Conservation (phyloP, 1,140 invertebrate species). For the Melanaphis sacchari region DNA sequence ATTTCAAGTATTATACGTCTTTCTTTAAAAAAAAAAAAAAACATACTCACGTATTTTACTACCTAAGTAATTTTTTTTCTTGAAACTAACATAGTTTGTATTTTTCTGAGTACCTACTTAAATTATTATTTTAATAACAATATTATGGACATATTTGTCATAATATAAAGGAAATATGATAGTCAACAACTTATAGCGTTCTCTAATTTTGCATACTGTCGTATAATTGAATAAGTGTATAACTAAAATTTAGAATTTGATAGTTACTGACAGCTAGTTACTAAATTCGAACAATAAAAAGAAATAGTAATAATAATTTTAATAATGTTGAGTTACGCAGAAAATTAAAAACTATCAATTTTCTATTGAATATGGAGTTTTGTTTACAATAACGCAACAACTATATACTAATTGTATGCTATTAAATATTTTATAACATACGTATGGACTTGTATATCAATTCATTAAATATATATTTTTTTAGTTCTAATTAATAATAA, state of each 20-base stretch:
- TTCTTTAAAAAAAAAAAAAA: conserved; percentile 30
- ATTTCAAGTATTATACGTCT: not conserved
- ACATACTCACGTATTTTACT: not conserved
- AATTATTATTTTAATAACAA: not conserved
- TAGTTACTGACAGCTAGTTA: not conserved
- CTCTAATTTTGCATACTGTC: conserved; percentile 8
- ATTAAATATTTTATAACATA: not conserved
- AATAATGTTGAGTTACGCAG: not conserved
- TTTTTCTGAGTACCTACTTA: not conserved
- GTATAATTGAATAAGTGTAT: not conserved
- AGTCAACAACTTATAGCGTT: not conserved
- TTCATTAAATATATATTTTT: not conserved
- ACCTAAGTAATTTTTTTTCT: not conserved
- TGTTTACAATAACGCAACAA: not conserved
- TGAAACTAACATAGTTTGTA: not conserved
- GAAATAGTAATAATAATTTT: not conserved
- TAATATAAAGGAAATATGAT: not conserved
- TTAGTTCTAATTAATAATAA: not conserved
- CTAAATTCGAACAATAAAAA: not conserved
- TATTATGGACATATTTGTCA: not conserved
- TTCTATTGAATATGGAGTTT: not conserved
- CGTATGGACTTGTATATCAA: not conserved
- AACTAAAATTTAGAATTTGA: conserved; percentile 16
- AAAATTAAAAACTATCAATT: not conserved
- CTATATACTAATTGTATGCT: no score